These are phyloP conservation scores for Euglossa dilemma DNA, from an alignment of 1,140 invertebrate species.

Conservation along the genomic window DNA sequence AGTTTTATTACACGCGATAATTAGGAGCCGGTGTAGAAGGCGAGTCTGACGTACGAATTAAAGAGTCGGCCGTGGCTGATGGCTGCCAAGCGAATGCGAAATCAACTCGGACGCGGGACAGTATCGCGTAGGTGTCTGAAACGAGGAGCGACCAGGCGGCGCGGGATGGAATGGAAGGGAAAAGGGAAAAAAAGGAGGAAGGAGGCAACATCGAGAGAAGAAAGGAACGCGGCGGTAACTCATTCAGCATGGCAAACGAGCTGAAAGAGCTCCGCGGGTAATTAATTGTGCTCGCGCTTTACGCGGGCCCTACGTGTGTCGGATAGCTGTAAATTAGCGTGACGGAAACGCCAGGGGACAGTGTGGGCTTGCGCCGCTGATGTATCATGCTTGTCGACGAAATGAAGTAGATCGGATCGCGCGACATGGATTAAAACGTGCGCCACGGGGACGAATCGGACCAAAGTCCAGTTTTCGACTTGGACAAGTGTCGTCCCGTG, in stretches of 20 bases:
- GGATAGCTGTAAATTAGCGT: conserved; percentile 69
- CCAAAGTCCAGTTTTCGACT: not conserved
- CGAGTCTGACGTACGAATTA: conserved; percentile 61
- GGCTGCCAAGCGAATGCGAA: conserved; percentile 51
- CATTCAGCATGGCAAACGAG: conserved; percentile 73
- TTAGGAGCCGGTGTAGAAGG: conserved; percentile 41
- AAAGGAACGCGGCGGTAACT: conserved; percentile 72
- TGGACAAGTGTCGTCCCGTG: not conserved
- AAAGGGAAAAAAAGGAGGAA: conserved; percentile 7
- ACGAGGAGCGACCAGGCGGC: conserved; percentile 31
- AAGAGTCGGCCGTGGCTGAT: conserved; percentile 53
- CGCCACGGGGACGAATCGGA: not conserved
- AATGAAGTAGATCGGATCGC: conserved; percentile 47
- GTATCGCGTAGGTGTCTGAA: conserved; percentile 60
- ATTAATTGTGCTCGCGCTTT: conserved; percentile 77
- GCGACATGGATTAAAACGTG: conserved; percentile 33
- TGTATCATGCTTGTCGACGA: conserved; percentile 45
- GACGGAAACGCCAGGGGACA: conserved; percentile 62
- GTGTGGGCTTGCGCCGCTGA: conserved; percentile 50
- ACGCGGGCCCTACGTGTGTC: conserved; percentile 43
- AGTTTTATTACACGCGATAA: conserved; percentile 23
- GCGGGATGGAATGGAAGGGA: not conserved
- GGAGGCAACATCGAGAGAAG: conserved; percentile 53
- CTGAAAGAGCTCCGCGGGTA: conserved; percentile 72
- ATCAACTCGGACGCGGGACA: conserved; percentile 52